Conservation (phyloP, 2,888 invertebrate genomes). For the Coleophora flavipennella region DNA sequence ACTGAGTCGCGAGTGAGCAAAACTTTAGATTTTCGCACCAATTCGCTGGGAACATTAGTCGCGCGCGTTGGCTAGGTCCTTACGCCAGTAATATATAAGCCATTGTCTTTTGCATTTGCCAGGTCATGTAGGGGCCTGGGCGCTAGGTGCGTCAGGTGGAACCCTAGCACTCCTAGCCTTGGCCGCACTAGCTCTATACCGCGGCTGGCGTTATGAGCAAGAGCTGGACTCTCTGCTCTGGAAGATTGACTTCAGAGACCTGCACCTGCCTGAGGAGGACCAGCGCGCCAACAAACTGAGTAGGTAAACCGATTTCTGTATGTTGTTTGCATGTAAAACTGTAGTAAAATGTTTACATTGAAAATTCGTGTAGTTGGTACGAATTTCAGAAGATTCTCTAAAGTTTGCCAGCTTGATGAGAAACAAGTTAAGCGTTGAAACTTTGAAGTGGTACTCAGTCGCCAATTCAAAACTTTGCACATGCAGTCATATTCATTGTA, state of each 20-base stretch:
- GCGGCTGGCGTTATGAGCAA: slow-evolving; percentile 95
- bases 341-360: too few relatives aligned
- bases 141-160: slow-evolving; percentile 85
- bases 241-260: slow-evolving; percentile 94
- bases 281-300: slow-evolving; percentile 66
- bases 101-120: background rate
- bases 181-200: slow-evolving; percentile 83
- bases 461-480: too few relatives aligned
- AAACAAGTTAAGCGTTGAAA: too few relatives aligned
- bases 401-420: too few relatives aligned
- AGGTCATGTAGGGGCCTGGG: slow-evolving; percentile 89
- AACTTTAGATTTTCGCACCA: too few relatives aligned
- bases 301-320: slow-evolving; percentile 62
- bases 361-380: background rate
- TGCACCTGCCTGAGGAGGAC: slow-evolving; percentile 77
- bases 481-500: too few relatives aligned
- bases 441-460: too few relatives aligned
- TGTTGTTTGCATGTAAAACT: slow-evolving; percentile 51
- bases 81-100: too few relatives aligned
- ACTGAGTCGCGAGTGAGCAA: too few relatives aligned
- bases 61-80: too few relatives aligned
- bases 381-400: background rate
- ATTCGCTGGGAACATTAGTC: too few relatives aligned
- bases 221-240: slow-evolving; percentile 93
- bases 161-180: slow-evolving; percentile 79